Percentiles rank a stretch among this genome's conserved stretches.
Evolutionary conservation across 2,888 invertebrate species (phyloP).

Genomic region (Drosophila acutilabella): DNA sequence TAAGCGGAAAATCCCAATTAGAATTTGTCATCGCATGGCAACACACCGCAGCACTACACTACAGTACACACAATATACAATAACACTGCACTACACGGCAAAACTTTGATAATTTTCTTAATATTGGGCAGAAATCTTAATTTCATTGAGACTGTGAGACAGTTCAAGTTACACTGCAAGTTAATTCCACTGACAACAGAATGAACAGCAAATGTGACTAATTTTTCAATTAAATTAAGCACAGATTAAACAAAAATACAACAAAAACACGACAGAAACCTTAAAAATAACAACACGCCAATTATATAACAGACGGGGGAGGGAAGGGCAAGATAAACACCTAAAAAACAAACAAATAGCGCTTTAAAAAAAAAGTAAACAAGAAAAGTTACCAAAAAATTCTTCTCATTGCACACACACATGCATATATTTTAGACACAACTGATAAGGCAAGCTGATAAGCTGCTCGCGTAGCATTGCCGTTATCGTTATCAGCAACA

Average conservation of each 20-base stretch:
- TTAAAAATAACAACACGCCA: conserved; percentile 27
- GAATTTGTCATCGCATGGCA: conserved; percentile 45
- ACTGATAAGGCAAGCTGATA: conserved; percentile 42
- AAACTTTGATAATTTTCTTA: neutral
- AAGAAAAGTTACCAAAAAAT: conserved; percentile 35
- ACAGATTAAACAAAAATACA: conserved; percentile 8
- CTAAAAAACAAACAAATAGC: conserved; percentile 28
- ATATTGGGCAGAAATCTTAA: conserved; percentile 17
- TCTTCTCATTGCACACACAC: conserved; percentile 8
- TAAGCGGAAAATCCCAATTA: conserved; percentile 65
- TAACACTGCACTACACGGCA: neutral
- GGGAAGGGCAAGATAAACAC: conserved; percentile 19
- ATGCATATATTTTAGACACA: conserved; percentile 1
- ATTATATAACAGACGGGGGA: conserved; percentile 27
- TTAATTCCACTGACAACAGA: neutral
- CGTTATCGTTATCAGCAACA: conserved; percentile 10
- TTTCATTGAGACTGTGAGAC: neutral
- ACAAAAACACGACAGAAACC: conserved; percentile 27
- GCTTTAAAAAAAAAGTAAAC: conserved; percentile 42
- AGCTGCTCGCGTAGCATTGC: neutral
- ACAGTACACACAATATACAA: neutral
- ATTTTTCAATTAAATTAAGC: conserved; percentile 48
- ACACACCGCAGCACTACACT: neutral
- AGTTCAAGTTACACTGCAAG: conserved; percentile 31
- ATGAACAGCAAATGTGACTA: conserved; percentile 12